These are phyloP conservation scores for Cerceris rybyensis DNA, from an alignment of 2,888 invertebrate species.

Conservation along the genomic window DNA sequence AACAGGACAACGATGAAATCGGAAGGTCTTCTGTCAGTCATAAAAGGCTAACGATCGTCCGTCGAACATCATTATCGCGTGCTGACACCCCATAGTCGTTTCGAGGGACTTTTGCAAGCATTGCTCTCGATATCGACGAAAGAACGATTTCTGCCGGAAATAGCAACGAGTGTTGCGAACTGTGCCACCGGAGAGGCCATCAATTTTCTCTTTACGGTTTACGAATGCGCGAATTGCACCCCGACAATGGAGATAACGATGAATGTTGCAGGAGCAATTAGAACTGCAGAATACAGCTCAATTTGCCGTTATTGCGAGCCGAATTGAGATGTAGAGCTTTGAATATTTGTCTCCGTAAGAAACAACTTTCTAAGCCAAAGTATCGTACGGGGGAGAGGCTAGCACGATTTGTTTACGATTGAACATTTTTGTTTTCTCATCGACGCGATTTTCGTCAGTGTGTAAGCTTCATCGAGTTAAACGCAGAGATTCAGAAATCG, in stretches of 20 bases:
- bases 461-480: no score
- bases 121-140: conserved; percentile 13
- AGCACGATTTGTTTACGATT: background rate
- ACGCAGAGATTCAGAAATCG: no score
- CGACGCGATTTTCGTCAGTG: no score
- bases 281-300: conserved; percentile 37
- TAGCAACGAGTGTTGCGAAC: conserved; percentile 25
- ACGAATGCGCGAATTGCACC: conserved; percentile 21
- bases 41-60: conserved; percentile 16
- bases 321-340: conserved; percentile 10
- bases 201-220: conserved; percentile 42
- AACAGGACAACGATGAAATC: background rate
- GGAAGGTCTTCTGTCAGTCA: background rate
- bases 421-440: background rate
- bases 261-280: conserved; percentile 42
- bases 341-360: conserved; percentile 9
- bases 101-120: conserved; percentile 22
- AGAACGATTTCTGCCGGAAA: conserved; percentile 38
- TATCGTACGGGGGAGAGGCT: background rate
- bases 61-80: conserved; percentile 24
- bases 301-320: conserved; percentile 31
- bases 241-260: conserved; percentile 34
- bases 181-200: conserved; percentile 34
- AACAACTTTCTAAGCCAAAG: background rate
- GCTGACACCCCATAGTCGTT: conserved; percentile 14